Evolutionary conservation across 1,140 invertebrate genomes (phyloP).

Genomic region (Eufriesea mexicana): DNA sequence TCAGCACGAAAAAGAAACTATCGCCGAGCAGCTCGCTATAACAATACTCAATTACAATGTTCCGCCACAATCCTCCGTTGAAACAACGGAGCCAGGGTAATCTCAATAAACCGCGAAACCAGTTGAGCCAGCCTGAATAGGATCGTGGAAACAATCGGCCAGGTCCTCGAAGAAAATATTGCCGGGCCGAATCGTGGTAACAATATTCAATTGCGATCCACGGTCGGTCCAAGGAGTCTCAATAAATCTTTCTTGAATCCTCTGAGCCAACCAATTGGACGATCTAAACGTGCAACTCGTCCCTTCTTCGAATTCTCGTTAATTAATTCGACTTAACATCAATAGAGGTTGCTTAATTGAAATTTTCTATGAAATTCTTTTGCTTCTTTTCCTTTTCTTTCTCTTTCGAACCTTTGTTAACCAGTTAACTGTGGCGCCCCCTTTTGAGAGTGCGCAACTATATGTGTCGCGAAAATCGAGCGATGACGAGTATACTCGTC

Average conservation of each 20-base stretch:
- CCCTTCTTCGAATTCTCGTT: neutral
- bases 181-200: neutral
- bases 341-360: neutral
- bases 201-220: neutral
- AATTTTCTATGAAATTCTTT: too few species aligned
- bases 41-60: constrained; percentile 13
- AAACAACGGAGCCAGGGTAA: neutral
- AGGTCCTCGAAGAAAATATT: neutral
- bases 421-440: too few species aligned
- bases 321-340: neutral
- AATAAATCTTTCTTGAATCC: neutral
- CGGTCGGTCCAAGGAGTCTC: neutral
- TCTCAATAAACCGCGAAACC: constrained; percentile 9
- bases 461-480: too few species aligned
- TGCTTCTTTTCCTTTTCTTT: too few species aligned
- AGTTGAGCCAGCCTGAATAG: neutral
- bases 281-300: too few species aligned
- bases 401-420: too few species aligned
- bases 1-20: neutral
- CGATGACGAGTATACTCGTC: too few species aligned
- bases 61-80: neutral
- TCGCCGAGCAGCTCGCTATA: neutral
- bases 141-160: neutral
- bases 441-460: too few species aligned
- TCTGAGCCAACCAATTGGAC: neutral